Percentiles rank a stretch among this genome's conserved stretches.
These are phyloP conservation scores for Equus quagga DNA, from an alignment of 2,113 vertebrate genomes.

Conservation along the genomic window DNA sequence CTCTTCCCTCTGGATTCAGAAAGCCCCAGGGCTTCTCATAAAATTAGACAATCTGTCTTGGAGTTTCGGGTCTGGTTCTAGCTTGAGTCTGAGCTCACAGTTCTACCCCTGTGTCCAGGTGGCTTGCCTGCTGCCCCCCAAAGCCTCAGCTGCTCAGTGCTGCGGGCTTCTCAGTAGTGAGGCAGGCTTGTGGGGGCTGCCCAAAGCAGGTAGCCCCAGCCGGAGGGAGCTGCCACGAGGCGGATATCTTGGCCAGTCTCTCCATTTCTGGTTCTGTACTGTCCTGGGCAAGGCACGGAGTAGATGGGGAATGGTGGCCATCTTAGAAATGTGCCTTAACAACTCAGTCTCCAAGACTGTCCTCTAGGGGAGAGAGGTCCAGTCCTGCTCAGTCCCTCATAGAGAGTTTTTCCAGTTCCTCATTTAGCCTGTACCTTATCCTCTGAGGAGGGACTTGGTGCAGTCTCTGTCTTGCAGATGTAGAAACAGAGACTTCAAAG, in stretches of 20 bases:
- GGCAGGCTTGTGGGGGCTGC: not conserved
- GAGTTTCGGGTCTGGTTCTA: not conserved
- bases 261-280: not conserved
- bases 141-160: not conserved
- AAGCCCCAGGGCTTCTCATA: not conserved
- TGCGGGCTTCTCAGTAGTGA: not conserved
- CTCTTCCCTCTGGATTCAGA: not conserved
- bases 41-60: not conserved
- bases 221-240: not conserved
- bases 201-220: not conserved
- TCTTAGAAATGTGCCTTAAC: slow-evolving; percentile 18
- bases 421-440: not conserved
- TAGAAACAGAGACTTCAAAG: not conserved
- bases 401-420: not conserved
- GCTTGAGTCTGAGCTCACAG: not conserved
- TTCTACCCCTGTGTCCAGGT: not conserved
- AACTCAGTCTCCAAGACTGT: not conserved
- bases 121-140: not conserved
- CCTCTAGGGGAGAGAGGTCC: not conserved
- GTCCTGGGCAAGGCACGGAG: not conserved
- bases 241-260: not conserved
- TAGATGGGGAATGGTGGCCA: not conserved
- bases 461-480: not conserved
- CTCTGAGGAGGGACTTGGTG: not conserved
- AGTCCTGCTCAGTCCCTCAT: not conserved